Conservation (phyloP, 2,797 vertebrate genomes). For the Botia kubotai region DNA sequence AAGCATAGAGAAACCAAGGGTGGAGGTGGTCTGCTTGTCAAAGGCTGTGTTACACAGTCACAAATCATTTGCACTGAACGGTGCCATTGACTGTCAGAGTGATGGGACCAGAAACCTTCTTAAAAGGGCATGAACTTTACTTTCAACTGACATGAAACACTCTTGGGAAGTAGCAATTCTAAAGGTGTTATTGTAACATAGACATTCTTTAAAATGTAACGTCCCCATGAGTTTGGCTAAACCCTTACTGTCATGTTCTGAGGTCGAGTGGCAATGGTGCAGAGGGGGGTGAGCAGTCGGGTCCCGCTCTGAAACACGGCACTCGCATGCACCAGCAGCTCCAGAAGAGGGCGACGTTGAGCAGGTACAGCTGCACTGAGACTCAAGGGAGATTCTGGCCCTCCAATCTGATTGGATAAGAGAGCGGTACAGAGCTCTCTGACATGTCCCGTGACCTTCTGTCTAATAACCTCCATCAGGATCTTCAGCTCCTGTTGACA, state of each 20-base stretch:
- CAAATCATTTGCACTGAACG: too few species aligned
- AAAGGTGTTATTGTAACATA: too few species aligned
- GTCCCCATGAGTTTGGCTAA: not conserved
- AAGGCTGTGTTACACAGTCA: too few species aligned
- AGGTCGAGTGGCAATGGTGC: constrained; percentile 68
- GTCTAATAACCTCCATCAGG: constrained; percentile 57
- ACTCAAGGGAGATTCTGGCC: constrained; percentile 48
- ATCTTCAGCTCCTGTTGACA: constrained; percentile 62
- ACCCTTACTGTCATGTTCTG: constrained; percentile 63
- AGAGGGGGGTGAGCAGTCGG: constrained; percentile 66
- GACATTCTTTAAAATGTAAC: too few species aligned
- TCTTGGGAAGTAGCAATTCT: too few species aligned
- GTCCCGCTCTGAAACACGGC: constrained; percentile 69
- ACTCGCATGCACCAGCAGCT: constrained; percentile 76
- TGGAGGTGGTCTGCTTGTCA: too few species aligned
- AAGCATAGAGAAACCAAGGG: too few species aligned
- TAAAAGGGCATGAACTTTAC: too few species aligned
- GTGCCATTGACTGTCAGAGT: too few species aligned
- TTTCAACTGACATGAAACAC: too few species aligned
- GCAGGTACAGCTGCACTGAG: constrained; percentile 13
- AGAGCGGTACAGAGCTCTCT: constrained; percentile 70
- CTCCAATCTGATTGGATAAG: constrained; percentile 65
- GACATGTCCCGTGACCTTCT: constrained; percentile 31
- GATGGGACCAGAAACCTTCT: too few species aligned
- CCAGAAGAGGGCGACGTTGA: constrained; percentile 67